Percentiles rank a stretch among this genome's conserved stretches.
phyloP scores from a whole-genome alignment of 2,797 vertebrate species.

The Diplodus puntazzo region DNA sequence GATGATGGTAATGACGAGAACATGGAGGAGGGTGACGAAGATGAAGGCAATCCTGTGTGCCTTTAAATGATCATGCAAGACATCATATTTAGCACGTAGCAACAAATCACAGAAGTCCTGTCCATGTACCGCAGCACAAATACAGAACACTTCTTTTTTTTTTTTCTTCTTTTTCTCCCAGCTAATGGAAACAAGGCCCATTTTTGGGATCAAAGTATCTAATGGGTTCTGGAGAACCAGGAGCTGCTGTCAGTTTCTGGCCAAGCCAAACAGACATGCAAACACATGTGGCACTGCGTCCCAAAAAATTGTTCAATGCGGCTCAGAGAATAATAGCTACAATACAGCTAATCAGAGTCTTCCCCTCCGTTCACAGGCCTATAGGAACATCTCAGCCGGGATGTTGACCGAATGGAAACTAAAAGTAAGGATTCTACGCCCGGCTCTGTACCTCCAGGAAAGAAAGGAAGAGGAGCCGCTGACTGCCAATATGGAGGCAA shows the following conservation, averaged over 20 bases:
- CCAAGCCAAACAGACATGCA: constrained; percentile 93
- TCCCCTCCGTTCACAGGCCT: constrained; percentile 40
- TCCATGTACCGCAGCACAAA: constrained; percentile 86
- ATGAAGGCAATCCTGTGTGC: constrained; percentile 38
- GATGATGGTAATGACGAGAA: constrained; percentile 37
- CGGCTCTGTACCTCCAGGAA: not conserved
- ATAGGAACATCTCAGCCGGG: constrained; percentile 29
- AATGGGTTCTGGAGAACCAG: constrained; percentile 89
- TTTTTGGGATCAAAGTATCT: constrained; percentile 90
- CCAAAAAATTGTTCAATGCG: constrained; percentile 83
- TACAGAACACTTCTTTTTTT: constrained; percentile 82
- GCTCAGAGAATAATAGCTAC: constrained; percentile 66
- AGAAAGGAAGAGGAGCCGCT: constrained; percentile 19
- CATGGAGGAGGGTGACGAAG: constrained; percentile 33
- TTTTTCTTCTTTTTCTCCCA: constrained; percentile 8
- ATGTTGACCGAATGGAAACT: constrained; percentile 13
- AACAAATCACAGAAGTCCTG: constrained; percentile 86
- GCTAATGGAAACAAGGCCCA: constrained; percentile 89
- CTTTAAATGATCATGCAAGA: constrained; percentile 78
- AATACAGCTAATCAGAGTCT: constrained; percentile 58
- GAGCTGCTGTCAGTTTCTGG: constrained; percentile 88
- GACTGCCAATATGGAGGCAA: constrained; percentile 38
- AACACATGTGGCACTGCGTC: constrained; percentile 85
- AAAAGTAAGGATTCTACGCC: too few species aligned
- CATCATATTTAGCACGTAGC: constrained; percentile 78